Conservation (phyloP, 2,888 invertebrate genomes). For the Nycteola revayana region DNA sequence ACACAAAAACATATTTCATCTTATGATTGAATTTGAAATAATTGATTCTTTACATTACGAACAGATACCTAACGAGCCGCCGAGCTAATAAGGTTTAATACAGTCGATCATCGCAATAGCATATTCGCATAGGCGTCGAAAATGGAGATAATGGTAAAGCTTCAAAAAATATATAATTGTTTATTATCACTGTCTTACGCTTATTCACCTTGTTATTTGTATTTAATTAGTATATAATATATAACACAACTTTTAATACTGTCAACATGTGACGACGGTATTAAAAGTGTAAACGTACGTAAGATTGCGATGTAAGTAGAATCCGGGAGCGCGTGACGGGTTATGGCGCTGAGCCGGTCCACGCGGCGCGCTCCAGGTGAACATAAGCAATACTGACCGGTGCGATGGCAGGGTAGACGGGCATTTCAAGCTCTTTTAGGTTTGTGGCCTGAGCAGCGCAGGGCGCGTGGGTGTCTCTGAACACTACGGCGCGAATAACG, state of each 20-base stretch:
- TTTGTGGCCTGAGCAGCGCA: constrained; percentile 86
- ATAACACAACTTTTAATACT: too few relatives aligned
- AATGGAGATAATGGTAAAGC: too few relatives aligned
- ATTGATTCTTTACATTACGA: constrained; percentile 1
- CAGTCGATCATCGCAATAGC: constrained; percentile 45
- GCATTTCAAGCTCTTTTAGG: constrained; percentile 86
- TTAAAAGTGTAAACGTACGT: neutral
- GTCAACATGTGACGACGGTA: too few relatives aligned
- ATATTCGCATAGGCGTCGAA: constrained; percentile 49
- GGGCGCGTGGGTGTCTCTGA: constrained; percentile 88
- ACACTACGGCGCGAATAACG: constrained; percentile 95
- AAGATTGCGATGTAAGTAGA: constrained; percentile 9
- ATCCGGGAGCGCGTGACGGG: constrained; percentile 2
- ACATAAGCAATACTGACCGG: constrained; percentile 68
- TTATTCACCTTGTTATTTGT: neutral
- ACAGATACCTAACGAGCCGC: constrained; percentile 29
- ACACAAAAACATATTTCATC: too few relatives aligned
- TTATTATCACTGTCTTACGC: constrained; percentile 13
- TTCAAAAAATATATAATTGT: neutral
- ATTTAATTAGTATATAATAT: too few relatives aligned
- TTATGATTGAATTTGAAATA: too few relatives aligned
- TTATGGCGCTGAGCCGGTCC: neutral
- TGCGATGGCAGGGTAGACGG: constrained; percentile 63
- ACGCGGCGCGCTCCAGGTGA: constrained; percentile 8
- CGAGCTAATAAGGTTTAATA: constrained; percentile 25